Evolutionary conservation across 2,797 vertebrate species (phyloP).

Genomic region (Diplodus sargus): DNA sequence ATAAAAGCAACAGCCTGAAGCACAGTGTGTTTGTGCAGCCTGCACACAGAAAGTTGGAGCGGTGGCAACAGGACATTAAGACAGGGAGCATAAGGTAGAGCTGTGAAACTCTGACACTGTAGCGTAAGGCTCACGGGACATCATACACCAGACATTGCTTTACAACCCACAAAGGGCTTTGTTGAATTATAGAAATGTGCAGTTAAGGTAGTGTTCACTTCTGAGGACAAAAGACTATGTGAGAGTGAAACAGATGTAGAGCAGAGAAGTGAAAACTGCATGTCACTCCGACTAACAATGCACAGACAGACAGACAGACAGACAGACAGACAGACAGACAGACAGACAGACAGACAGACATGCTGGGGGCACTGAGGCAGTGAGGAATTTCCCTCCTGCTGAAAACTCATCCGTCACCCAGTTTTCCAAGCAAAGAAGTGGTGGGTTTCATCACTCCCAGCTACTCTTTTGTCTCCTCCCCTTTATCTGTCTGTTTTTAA

Average conservation of each 20-base stretch:
- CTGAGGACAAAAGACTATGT: not conserved
- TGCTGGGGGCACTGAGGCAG: slow-evolving; percentile 47
- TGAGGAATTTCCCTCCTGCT: slow-evolving; percentile 73
- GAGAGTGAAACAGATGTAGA: slow-evolving; percentile 16
- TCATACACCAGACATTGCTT: slow-evolving; percentile 14
- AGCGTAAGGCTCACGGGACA: not conserved
- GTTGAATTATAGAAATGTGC: slow-evolving; percentile 28
- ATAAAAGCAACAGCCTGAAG: slow-evolving; percentile 56
- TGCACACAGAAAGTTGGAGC: slow-evolving; percentile 19
- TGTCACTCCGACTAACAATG: slow-evolving; percentile 20
- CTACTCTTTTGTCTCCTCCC: slow-evolving; percentile 49
- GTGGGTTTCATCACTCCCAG: slow-evolving; percentile 68
- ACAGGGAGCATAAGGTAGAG: not conserved
- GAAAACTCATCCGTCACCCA: slow-evolving; percentile 69
- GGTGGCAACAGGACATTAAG: slow-evolving; percentile 10
- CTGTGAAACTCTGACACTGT: not conserved
- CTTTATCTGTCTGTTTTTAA: slow-evolving; percentile 59
- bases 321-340: slow-evolving; percentile 22
- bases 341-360: slow-evolving; percentile 25
- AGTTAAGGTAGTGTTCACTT: slow-evolving; percentile 6
- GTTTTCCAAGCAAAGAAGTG: slow-evolving; percentile 55
- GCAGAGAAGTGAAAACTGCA: no score
- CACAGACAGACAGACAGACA: slow-evolving; percentile 26
- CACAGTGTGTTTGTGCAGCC: slow-evolving; percentile 16
- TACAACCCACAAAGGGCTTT: not conserved